These are phyloP conservation scores for Podarcis muralis DNA, from an alignment of 2,113 vertebrate species.

Conservation along the genomic window DNA sequence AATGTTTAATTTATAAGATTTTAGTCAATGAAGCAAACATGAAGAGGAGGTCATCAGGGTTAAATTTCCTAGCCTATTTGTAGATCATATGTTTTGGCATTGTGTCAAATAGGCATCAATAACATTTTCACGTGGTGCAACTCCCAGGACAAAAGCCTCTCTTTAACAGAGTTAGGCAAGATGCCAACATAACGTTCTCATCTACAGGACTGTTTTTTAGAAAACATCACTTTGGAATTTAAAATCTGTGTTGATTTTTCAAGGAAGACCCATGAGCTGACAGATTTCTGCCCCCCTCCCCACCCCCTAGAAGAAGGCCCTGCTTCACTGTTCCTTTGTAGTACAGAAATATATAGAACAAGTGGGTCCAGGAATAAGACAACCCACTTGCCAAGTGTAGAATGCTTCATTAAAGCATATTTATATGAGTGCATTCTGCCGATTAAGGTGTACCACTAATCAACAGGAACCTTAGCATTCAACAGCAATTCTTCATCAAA, in stretches of 20 bases:
- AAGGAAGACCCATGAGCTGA: neutral
- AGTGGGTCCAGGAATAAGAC: neutral
- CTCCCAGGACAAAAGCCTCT: neutral
- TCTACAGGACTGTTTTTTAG: neutral
- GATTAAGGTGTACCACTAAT: neutral
- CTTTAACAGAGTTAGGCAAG: neutral
- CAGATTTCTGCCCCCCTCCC: too few species aligned
- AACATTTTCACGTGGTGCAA: neutral
- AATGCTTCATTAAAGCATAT: neutral
- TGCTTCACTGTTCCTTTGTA: neutral
- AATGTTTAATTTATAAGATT: neutral
- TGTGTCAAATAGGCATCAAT: neutral
- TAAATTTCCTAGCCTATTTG: neutral
- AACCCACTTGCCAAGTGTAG: neutral
- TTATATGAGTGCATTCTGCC: neutral
- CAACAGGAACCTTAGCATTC: neutral
- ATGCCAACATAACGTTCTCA: neutral
- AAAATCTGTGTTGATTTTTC: neutral
- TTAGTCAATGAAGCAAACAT: neutral
- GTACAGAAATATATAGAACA: neutral
- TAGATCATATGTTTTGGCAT: neutral
- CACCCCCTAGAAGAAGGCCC: too few species aligned
- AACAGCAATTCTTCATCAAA: neutral
- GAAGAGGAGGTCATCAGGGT: neutral
- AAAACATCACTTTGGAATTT: neutral